A percentile compares a stretch with the other conserved stretches of the same genome.
Conservation (phyloP, 2,888 invertebrate genomes). For the Eupithecia pulchellata region DNA sequence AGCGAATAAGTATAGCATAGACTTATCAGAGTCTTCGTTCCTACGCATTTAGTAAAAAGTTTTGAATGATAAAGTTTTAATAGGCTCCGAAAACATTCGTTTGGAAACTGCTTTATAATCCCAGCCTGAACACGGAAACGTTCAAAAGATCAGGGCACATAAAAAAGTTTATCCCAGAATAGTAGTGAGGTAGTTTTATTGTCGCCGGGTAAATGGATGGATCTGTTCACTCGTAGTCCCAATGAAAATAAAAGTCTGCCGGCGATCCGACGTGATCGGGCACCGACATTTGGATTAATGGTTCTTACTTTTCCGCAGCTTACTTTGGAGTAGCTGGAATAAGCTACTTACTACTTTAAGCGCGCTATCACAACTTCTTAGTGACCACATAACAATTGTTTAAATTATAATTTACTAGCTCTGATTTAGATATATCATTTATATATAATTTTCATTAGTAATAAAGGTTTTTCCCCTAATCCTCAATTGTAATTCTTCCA, state of each 20-base stretch:
- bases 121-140: conserved; percentile 16
- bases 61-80: background rate
- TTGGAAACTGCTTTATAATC: background rate
- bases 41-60: background rate
- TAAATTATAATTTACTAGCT: no score
- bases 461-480: no score
- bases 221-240: conserved; percentile 29
- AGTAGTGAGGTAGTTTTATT: conserved; percentile 21
- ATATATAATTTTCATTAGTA: no score
- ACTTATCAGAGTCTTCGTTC: background rate
- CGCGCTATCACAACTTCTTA: no score
- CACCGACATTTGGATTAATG: conserved; percentile 59
- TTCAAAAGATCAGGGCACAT: background rate
- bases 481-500: no score
- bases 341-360: no score
- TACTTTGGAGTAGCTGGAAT: background rate
- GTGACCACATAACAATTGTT: no score
- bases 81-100: background rate
- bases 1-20: background rate
- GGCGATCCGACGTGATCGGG: conserved; percentile 54
- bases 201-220: conserved; percentile 33
- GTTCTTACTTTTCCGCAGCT: conserved; percentile 35
- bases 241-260: conserved; percentile 52
- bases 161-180: conserved; percentile 17
- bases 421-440: no score